Conservation (phyloP, 1,140 invertebrate species). For the Atta texana region DNA sequence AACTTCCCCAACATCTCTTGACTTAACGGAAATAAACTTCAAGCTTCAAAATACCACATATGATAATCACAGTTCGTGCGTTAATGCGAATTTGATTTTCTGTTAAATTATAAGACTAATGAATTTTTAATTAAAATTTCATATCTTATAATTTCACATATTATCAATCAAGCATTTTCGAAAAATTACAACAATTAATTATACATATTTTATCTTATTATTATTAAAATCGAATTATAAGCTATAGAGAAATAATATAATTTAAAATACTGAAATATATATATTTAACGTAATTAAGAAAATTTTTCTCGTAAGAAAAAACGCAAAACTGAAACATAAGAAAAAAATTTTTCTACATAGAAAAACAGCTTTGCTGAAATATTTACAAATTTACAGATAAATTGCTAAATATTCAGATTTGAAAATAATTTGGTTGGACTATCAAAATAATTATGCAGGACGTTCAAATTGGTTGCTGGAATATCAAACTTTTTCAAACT, state of each 20-base stretch:
- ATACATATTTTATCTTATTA: neutral
- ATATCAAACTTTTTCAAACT: too few species aligned
- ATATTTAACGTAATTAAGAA: neutral
- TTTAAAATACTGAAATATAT: constrained; percentile 1
- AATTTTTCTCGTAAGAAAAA: neutral
- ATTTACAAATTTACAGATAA: too few species aligned
- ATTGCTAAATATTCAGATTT: too few species aligned
- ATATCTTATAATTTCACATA: neutral
- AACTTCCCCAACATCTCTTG: neutral
- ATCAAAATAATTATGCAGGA: too few species aligned
- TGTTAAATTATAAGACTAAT: neutral
- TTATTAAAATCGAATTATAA: neutral
- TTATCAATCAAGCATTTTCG: neutral
- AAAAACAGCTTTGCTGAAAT: too few species aligned
- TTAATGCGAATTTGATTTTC: neutral
- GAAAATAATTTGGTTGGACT: too few species aligned
- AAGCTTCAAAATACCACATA: neutral
- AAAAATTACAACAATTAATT: neutral
- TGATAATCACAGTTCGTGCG: neutral
- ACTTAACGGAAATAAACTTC: neutral
- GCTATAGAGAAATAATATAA: neutral
- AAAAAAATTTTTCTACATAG: neutral
- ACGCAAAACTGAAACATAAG: neutral
- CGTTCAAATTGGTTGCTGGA: too few species aligned
- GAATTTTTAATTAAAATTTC: neutral